Evolutionary conservation across 1,140 invertebrate genomes (phyloP).

Genomic region (Pachyrhynchus sulphureomaculatus): DNA sequence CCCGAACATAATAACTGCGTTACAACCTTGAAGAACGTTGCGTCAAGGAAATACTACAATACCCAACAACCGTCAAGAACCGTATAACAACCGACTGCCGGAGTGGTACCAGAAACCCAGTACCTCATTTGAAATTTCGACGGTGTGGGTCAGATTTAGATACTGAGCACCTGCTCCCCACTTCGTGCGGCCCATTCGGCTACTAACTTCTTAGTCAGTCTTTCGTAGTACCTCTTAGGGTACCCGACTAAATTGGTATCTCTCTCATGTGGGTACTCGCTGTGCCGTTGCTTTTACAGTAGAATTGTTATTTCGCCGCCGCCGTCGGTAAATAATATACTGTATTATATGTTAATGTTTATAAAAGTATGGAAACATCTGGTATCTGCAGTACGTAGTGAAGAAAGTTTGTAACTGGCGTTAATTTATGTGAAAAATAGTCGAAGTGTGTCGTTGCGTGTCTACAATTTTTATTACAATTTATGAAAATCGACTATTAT

Average conservation of each 20-base stretch:
- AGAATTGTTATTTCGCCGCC: background rate
- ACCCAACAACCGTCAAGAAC: conserved; percentile 4
- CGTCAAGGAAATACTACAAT: conserved; percentile 9
- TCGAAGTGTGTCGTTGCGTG: conserved; percentile 10
- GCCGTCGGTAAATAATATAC: conserved; percentile 13
- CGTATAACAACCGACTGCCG: conserved; percentile 13
- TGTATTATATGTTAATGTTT: conserved; percentile 9
- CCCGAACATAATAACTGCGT: background rate
- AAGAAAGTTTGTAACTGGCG: conserved; percentile 2
- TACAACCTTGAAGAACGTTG: conserved; percentile 14
- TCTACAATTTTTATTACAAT: background rate
- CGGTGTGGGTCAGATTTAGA: conserved; percentile 32
- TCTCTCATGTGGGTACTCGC: conserved; percentile 14
- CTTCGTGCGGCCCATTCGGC: conserved; percentile 13
- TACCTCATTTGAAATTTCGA: conserved; percentile 32
- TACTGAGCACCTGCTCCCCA: conserved; percentile 29
- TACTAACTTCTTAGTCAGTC: conserved; percentile 27
- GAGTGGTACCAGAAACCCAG: conserved; percentile 22
- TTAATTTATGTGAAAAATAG: conserved; percentile 15
- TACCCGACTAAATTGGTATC: conserved; percentile 19
- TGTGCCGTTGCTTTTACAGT: conserved; percentile 21
- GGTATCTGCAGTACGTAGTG: conserved; percentile 1
- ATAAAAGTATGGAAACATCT: conserved; percentile 5
- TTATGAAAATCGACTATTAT: background rate
- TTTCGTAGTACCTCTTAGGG: conserved; percentile 31